These are phyloP conservation scores for Gymnothorax javanicus DNA, from an alignment of 2,797 vertebrate genomes.

Conservation along the genomic window DNA sequence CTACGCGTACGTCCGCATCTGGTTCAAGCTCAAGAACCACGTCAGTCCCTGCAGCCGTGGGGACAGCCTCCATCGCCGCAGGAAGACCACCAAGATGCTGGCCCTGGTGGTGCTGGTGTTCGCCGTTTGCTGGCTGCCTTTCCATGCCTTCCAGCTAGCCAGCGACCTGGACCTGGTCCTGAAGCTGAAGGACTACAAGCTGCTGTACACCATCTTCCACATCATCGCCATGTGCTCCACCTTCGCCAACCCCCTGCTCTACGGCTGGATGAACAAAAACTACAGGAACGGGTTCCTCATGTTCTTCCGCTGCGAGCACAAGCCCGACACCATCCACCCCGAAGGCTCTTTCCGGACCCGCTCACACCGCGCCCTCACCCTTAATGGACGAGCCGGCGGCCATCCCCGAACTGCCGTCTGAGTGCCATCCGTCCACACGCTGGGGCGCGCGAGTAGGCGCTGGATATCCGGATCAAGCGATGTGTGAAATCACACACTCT, in stretches of 20 bases:
- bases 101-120: constrained; percentile 88
- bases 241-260: constrained; percentile 86
- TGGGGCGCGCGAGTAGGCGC: neutral
- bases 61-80: constrained; percentile 79
- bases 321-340: constrained; percentile 78
- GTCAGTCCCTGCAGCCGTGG: constrained; percentile 81
- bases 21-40: constrained; percentile 90
- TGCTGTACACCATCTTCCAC: constrained; percentile 88
- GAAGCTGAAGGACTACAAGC: constrained; percentile 86
- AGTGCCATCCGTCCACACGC: constrained; percentile 18
- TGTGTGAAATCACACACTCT: neutral
- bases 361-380: constrained; percentile 72
- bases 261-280: constrained; percentile 96
- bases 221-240: constrained; percentile 92
- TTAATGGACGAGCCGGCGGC: constrained; percentile 73
- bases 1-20: constrained; percentile 89
- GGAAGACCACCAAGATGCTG: constrained; percentile 91
- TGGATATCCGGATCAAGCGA: too few relatives aligned
- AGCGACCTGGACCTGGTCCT: constrained; percentile 86
- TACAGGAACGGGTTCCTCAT: constrained; percentile 91
- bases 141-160: constrained; percentile 87
- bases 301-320: constrained; percentile 88
- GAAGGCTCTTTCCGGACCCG: constrained; percentile 86
- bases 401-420: constrained; percentile 82
- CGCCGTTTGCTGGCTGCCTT: constrained; percentile 87